Percentiles rank a stretch among this genome's conserved stretches.
Evolutionary conservation across 1,140 invertebrate genomes (phyloP).

Genomic region (Diachasma alloeum): DNA sequence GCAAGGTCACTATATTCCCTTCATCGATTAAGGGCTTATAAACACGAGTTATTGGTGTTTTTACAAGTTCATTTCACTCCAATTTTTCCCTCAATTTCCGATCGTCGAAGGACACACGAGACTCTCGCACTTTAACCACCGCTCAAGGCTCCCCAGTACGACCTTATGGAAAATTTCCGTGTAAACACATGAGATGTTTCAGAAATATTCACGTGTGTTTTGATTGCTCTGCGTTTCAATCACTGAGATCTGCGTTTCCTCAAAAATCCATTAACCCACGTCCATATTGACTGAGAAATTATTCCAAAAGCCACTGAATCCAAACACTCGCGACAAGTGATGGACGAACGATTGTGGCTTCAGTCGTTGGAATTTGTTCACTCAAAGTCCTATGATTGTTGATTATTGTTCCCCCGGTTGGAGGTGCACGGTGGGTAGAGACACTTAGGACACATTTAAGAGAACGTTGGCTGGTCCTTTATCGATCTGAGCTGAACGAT

Average conservation of each 20-base stretch:
- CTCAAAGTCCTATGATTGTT: too few species aligned
- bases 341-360: background rate
- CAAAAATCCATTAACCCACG: background rate
- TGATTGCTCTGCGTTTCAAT: background rate
- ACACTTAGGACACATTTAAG: too few species aligned
- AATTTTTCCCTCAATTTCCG: background rate
- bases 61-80: background rate
- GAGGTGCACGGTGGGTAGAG: too few species aligned
- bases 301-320: background rate
- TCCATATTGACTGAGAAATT: background rate
- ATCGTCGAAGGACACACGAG: background rate
- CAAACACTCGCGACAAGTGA: background rate
- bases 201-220: background rate
- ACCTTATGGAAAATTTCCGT: background rate
- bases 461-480: background rate
- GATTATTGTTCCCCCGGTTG: too few species aligned
- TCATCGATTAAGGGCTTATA: background rate
- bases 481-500: conserved; percentile 20
- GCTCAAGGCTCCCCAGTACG: background rate
- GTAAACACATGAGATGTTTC: background rate
- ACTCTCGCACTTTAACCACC: background rate
- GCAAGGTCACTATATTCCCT: background rate
- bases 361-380: background rate
- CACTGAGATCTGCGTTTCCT: background rate
- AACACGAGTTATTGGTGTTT: background rate